Evolutionary conservation across 2,797 vertebrate species (phyloP).

Genomic region (Micromesistius poutassou): DNA sequence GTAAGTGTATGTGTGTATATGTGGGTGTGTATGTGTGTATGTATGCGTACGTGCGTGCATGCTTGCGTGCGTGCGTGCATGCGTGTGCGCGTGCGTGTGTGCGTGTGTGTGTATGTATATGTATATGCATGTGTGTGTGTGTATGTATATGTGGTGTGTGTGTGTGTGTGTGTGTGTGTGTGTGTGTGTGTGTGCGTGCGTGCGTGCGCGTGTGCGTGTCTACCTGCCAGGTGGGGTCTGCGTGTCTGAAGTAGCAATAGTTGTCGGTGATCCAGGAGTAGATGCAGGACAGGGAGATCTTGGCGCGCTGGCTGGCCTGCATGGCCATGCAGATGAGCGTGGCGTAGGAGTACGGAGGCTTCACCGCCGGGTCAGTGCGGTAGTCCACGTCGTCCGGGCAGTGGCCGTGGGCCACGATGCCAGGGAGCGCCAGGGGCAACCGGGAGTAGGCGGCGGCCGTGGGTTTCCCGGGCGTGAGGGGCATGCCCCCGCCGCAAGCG

Average conservation of each 20-base stretch:
- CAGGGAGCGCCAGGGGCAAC: conserved; percentile 55
- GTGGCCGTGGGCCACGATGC: conserved; percentile 74
- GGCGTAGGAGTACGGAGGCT: conserved; percentile 93
- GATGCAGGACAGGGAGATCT: conserved; percentile 94
- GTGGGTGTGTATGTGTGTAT: too few relatives aligned
- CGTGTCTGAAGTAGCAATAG: conserved; percentile 95
- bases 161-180: background rate
- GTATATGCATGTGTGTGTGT: background rate
- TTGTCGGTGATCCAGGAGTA: conserved; percentile 98
- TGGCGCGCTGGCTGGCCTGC: conserved; percentile 89
- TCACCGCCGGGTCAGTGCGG: conserved; percentile 83
- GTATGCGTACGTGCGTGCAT: too few relatives aligned
- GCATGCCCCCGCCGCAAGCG: conserved; percentile 79
- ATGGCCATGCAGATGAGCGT: conserved; percentile 98
- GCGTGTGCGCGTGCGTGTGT: too few relatives aligned
- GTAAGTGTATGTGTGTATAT: too few relatives aligned
- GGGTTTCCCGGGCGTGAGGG: conserved; percentile 87
- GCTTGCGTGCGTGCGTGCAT: too few relatives aligned
- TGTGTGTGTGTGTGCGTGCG: background rate
- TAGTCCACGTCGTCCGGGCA: conserved; percentile 89
- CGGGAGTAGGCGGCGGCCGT: conserved; percentile 82
- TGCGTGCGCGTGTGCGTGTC: background rate
- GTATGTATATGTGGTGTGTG: background rate
- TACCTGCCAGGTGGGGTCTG: conserved; percentile 97
- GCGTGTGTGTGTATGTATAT: too few relatives aligned